These are phyloP conservation scores for Oasisia sp. DNA, from an alignment of 2,888 invertebrate genomes.

Conservation along the genomic window DNA sequence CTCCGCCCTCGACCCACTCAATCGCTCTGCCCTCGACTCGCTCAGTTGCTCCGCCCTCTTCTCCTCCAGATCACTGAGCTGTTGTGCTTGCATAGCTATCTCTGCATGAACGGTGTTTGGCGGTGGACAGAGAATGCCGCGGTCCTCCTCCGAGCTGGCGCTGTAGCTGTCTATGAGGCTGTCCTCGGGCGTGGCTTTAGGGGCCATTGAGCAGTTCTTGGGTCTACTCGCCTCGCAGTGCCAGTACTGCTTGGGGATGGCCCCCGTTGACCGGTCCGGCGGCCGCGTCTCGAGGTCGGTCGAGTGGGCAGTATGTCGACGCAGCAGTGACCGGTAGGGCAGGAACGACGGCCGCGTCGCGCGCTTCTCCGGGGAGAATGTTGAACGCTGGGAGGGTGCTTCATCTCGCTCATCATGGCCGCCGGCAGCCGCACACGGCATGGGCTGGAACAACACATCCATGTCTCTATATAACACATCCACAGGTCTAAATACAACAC, in stretches of 20 bases:
- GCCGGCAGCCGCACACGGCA: not conserved
- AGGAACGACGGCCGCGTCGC: not conserved
- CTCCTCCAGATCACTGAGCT: slow-evolving; percentile 20
- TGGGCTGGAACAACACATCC: not conserved
- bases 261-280: not conserved
- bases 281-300: not conserved
- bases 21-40: no score
- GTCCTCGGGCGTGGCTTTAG: slow-evolving; percentile 43
- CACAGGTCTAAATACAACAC: not conserved
- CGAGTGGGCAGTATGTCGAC: not conserved
- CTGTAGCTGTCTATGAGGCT: slow-evolving; percentile 38
- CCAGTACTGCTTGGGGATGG: not conserved
- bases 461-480: not conserved
- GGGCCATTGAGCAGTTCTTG: slow-evolving; percentile 31
- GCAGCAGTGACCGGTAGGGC: not conserved
- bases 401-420: not conserved
- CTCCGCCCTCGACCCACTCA: not conserved
- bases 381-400: not conserved
- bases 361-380: not conserved
- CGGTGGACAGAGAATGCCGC: not conserved
- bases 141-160: slow-evolving; percentile 25
- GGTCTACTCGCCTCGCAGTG: slow-evolving; percentile 8
- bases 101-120: slow-evolving; percentile 1
- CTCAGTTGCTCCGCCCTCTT: not conserved
- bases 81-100: slow-evolving; percentile 26